Evolutionary conservation across 2,888 invertebrate species (phyloP), one percentile per base, ranked within the genome.

Genomic region (Nephrotoma appendiculata): DNA sequence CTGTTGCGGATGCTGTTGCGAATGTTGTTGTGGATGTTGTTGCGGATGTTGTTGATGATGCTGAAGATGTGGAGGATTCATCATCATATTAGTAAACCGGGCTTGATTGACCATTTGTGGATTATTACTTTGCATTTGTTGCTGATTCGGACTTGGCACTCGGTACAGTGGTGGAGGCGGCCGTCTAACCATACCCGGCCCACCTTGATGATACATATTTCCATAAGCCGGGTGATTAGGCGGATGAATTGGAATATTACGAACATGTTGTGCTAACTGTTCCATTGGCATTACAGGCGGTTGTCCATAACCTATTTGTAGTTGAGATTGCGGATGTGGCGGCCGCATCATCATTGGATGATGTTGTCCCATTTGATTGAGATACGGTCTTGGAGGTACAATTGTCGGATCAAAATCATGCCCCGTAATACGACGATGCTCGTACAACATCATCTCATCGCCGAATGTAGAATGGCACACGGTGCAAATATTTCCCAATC

Each of bases 11-110:
- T 89, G 89, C 19, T 89, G 85, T 42, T 87, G 89, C 88, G 86
- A 88, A 6, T 87, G 88, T 5, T 87, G 87, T 6, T 87, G 84
- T n/a, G 86, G 45, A 48, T 83, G 45, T 19, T 41, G 86, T 19
- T 42, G 19, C 5, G 19, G 11, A 85, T 31, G 44, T 89, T 31
- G 88, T 86, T 87, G 88, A 87, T 88, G 88, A 43, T 88, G 88
- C 41, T 91, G 90, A 19, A 90, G 90, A 44, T 93, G 93, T 5
- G 94, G 94, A 89, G 94, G 94, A 86, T 94, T 41, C 71, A 71
- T 71, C 71, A 71, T 71, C 57, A 86, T 41, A 52, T 7, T 45
- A 41, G 19, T 86, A 57, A 86, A 86, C 2, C 86, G 86, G 0
- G 45, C 92, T 93, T 87, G 93, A 89, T 87, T 92, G 92, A 88